Evolutionary conservation across 2,113 vertebrate genomes (phyloP).

Genomic region (Anser brachyrhynchus): DNA sequence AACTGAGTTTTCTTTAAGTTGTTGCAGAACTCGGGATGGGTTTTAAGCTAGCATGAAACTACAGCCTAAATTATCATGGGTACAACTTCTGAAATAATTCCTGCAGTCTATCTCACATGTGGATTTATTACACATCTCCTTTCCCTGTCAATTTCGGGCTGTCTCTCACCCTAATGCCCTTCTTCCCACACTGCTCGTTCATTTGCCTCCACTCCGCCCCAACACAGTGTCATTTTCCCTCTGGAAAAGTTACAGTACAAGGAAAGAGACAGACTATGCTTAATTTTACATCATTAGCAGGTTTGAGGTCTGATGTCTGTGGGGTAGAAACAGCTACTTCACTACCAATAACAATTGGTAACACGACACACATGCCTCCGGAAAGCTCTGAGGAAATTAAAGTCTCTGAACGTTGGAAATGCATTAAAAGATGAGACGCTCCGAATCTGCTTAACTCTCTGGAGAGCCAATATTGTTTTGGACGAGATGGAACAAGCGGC

Average conservation of each 20-base stretch:
- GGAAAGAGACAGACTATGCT: background rate
- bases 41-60: background rate
- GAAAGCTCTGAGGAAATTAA: slow-evolving; percentile 20
- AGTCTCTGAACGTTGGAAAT: background rate
- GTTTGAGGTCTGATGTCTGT: background rate
- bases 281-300: background rate
- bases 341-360: background rate
- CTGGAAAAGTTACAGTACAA: background rate
- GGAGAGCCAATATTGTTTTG: background rate
- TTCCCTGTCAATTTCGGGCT: background rate
- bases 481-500: background rate
- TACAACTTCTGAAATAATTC: background rate
- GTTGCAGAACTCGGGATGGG: background rate
- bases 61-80: background rate
- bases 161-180: background rate
- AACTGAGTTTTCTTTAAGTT: background rate
- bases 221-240: background rate
- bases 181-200: background rate
- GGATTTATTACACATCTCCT: background rate
- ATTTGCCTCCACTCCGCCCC: background rate
- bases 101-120: background rate
- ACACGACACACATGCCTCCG: background rate
- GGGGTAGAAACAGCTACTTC: background rate
- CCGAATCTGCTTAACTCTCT: background rate
- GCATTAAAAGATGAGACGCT: background rate